Percentiles rank a stretch among this genome's conserved stretches.
These are phyloP conservation scores for Lepidotrigona ventralis DNA, from an alignment of 1,140 invertebrate species.

Conservation along the genomic window DNA sequence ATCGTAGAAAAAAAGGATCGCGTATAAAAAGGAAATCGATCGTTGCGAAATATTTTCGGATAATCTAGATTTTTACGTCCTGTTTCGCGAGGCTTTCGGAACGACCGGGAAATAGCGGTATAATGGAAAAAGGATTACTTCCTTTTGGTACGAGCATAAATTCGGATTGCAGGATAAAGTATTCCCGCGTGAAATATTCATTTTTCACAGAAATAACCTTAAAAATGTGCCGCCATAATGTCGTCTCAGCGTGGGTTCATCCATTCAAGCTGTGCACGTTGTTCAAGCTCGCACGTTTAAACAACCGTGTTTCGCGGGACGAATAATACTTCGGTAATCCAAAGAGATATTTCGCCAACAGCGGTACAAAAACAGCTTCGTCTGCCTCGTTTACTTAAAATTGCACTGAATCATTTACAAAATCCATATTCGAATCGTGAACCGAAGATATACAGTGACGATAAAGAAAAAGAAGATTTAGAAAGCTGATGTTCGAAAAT, in stretches of 20 bases:
- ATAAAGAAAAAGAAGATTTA: neutral
- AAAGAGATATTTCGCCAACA: neutral
- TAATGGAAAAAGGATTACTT: slow-evolving; percentile 11
- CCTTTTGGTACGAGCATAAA: neutral
- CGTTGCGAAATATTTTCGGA: neutral
- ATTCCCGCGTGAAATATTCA: neutral
- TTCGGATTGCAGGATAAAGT: neutral
- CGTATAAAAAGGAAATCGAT: neutral
- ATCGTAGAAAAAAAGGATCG: neutral
- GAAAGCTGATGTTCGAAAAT: neutral
- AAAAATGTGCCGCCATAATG: neutral
- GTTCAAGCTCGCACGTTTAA: neutral
- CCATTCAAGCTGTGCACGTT: neutral
- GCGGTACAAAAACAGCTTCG: neutral
- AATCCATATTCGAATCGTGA: neutral
- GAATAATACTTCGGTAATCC: neutral
- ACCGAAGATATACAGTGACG: too few species aligned
- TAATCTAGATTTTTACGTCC: neutral
- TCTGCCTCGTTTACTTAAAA: neutral
- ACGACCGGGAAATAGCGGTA: neutral
- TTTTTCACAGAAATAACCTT: neutral
- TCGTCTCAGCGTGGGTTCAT: neutral
- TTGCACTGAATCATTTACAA: neutral
- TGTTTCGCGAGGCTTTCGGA: neutral
- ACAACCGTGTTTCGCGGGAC: neutral